Conservation (phyloP, 1,140 invertebrate species). For the Apolygus lucorum region DNA sequence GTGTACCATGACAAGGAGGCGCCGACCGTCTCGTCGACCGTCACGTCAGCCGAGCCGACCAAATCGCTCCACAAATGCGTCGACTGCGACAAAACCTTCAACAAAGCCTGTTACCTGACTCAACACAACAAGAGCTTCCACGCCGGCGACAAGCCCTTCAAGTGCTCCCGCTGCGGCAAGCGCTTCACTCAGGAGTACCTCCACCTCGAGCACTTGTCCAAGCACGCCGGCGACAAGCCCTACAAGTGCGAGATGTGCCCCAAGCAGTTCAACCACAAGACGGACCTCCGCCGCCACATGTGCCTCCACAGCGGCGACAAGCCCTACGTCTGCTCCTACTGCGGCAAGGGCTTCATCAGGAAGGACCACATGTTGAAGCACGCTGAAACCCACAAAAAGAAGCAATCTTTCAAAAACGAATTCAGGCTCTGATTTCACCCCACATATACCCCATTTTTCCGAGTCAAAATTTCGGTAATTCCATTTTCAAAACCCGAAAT, state of each 20-base stretch:
- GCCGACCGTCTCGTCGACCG: conserved; percentile 22
- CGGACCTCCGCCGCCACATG: conserved; percentile 78
- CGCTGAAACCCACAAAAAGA: conserved; percentile 67
- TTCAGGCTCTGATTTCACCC: not conserved
- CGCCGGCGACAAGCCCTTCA: conserved; percentile 73
- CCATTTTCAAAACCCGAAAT: no score
- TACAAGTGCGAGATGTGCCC: conserved; percentile 81
- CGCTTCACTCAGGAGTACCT: conserved; percentile 58
- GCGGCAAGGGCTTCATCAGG: conserved; percentile 79
- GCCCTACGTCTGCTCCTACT: conserved; percentile 69
- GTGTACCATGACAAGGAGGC: conserved; percentile 28
- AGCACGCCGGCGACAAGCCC: conserved; percentile 75
- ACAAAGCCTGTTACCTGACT: conserved; percentile 76
- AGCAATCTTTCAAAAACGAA: conserved; percentile 22
- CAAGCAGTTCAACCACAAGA: conserved; percentile 86
- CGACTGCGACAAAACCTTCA: conserved; percentile 75
- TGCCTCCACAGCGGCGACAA: conserved; percentile 65
- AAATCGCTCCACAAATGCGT: conserved; percentile 50
- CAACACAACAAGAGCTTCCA: conserved; percentile 87
- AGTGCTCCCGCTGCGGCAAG: conserved; percentile 75
- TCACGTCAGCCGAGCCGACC: conserved; percentile 8
- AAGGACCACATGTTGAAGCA: conserved; percentile 95
- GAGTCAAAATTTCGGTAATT: no score
- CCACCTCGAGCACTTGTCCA: conserved; percentile 60
- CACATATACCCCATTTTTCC: no score